Base-by-base conservation (phyloP, 1,140 invertebrate genomes). In the Proales similis region DNA sequence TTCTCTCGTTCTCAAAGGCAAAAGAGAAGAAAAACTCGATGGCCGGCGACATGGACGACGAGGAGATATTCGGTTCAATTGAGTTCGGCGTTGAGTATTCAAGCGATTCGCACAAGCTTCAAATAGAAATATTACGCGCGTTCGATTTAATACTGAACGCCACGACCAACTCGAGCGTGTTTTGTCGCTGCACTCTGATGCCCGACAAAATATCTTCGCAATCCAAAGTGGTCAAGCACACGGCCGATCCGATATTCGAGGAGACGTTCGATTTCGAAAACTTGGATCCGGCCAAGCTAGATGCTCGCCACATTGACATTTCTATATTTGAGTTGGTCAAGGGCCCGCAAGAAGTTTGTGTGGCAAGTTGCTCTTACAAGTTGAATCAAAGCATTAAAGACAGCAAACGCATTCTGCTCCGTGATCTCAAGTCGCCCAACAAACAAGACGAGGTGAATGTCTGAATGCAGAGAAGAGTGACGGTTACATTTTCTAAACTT, bases 191-290 rank as follows among this genome's bases (percentile, higher is more conserved):
- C 30, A 20, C 51, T 24, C 14, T 57, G 9, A 57, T 57, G 51
- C 51, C 51, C 7, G 51, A 57, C 36, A 57, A 57, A 14, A 20
- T 12, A 22, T 39, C 51, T 9, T 57, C 17, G 17, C 70, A 73
- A 53, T 71, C 68, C 29, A 71, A 70, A 63, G 65, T 83, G 53
- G 81, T 83, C 67, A 81, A 80, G 66, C 81, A 80, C 66, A 83
- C 82, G 5, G 68, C 82, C 22, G 81, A 81, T 71, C 82, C 83
- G 60, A 78, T 69, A 39, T 76, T 76, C 48, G 72, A 75, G 26
- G 74, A 76, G 61, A 72, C 74, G 64, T 74, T 76, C 61, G 69
- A 73, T 12, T 75, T 75, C 63, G 72, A 75, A 48, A 65, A 72
- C 46, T 64, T 66, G 24, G 51, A 57, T 11, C 22, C 67, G 6